Evolutionary conservation across 1,140 invertebrate species (phyloP).

Genomic region (Dendroctonus valens): DNA sequence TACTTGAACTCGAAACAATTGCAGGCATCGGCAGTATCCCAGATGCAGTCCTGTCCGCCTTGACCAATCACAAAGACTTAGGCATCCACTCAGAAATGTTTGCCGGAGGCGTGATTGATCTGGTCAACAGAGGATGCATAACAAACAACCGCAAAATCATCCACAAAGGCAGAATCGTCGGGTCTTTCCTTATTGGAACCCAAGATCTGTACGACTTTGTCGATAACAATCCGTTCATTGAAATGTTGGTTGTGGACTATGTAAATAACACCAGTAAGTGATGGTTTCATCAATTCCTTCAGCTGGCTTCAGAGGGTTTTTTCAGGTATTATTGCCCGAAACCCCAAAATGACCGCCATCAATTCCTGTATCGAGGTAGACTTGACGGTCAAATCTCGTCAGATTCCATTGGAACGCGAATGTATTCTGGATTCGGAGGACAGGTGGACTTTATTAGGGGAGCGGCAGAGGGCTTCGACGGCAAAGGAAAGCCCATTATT

Average conservation of each 20-base stretch:
- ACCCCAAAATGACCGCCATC: conserved; percentile 91
- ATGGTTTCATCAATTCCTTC: background rate
- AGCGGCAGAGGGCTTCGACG: conserved; percentile 86
- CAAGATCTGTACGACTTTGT: conserved; percentile 87
- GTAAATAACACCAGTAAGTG: conserved; percentile 48
- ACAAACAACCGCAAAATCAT: conserved; percentile 82
- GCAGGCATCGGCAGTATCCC: conserved; percentile 90
- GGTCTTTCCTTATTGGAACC: conserved; percentile 85
- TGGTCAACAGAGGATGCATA: conserved; percentile 78
- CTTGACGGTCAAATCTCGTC: conserved; percentile 89
- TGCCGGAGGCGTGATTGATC: conserved; percentile 83
- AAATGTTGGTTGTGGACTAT: conserved; percentile 56
- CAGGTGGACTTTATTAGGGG: conserved; percentile 96
- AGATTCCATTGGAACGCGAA: conserved; percentile 88
- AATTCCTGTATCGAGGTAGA: conserved; percentile 97
- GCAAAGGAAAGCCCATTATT: conserved; percentile 89
- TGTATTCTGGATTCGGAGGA: conserved; percentile 92
- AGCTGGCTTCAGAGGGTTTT: background rate
- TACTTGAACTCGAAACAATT: background rate
- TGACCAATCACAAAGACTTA: conserved; percentile 85
- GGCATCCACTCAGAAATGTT: conserved; percentile 96
- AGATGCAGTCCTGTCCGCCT: conserved; percentile 77
- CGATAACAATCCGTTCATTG: conserved; percentile 88
- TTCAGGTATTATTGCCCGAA: conserved; percentile 78
- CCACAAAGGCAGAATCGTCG: conserved; percentile 81